These are phyloP conservation scores for Thera britannica DNA, from an alignment of 2,888 invertebrate species.

Conservation along the genomic window DNA sequence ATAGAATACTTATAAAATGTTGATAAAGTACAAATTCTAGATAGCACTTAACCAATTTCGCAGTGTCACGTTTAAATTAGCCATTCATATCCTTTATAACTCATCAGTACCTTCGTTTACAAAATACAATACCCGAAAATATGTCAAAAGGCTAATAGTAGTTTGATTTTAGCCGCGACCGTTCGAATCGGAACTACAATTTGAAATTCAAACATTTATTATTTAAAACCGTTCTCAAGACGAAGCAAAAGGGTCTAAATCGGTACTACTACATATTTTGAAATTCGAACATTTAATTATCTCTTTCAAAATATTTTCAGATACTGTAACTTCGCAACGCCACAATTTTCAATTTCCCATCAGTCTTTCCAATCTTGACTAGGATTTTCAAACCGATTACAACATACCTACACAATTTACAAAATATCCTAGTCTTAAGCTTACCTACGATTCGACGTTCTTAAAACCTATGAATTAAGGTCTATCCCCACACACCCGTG, in stretches of 20 bases:
- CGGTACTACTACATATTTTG: no score
- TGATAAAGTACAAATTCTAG: slow-evolving; percentile 3
- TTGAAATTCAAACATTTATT: no score
- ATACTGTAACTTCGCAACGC: slow-evolving; percentile 13
- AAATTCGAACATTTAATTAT: no score
- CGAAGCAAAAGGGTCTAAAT: no score
- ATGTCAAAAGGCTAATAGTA: background rate
- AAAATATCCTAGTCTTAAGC: slow-evolving; percentile 13
- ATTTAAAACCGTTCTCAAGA: no score
- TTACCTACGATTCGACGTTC: slow-evolving; percentile 6
- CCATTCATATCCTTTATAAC: background rate
- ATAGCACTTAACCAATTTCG: background rate
- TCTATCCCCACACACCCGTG: no score
- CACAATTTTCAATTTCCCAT: slow-evolving; percentile 32
- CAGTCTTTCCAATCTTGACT: slow-evolving; percentile 65
- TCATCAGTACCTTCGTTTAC: slow-evolving; percentile 1
- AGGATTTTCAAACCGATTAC: slow-evolving; percentile 42
- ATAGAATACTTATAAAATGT: background rate
- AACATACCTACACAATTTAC: slow-evolving; percentile 7
- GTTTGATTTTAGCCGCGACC: background rate
- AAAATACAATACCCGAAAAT: slow-evolving; percentile 7
- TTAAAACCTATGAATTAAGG: slow-evolving; percentile 1
- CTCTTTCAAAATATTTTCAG: background rate
- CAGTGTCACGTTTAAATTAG: background rate
- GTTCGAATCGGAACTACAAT: background rate